Base-by-base conservation (phyloP, 2,888 invertebrate species). In the Ceratothoa steindachneri region DNA sequence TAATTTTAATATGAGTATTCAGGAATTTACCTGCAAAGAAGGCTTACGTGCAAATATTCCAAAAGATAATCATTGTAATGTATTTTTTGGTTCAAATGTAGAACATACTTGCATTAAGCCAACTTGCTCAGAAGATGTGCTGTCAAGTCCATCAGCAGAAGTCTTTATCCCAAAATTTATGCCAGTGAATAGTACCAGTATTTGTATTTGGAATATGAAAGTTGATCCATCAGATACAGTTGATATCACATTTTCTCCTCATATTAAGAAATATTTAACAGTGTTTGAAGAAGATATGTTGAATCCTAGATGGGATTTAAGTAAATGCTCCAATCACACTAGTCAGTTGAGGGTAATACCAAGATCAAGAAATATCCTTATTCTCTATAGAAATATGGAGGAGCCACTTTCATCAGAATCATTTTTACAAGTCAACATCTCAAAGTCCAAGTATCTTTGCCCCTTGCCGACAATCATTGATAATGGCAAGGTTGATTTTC, bases 31-130 rank as follows among this genome's bases (percentile, higher is more conserved):
- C 12, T 60, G 60, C 3, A 60, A 60, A 60, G 60, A 3, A 60
- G 60, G 60, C 2, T 9, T 24, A 60, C 60, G 22, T 24, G 60
- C 27, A 60, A 60, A 60, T 60, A 60, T 60, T 60, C 60, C 60
- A 22, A 12, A 22, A 22, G 24, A n/a, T 24, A 60, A 60, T 24
- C 60, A 60, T 1, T 60, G 60, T 60, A 60, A 60, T 60, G 60
- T 60, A 9, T 41, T 15, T 41, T 15, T 41, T 41, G 41, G 5
- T 41, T 41, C 41, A 41, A 41, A 15, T 41, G 5, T 15, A 9
- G 7, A 41, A 5, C 41, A 9, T 41, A 9, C 41, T 41, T 41
- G 41, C 41, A 41, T 41, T 41, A 41, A 41, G 15, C 41, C 41
- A 41, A 41, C 41, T 9, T 41, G 41, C 41, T 41, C 41, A 5